Percentiles rank a stretch among this genome's conserved stretches.
Evolutionary conservation across 1,140 invertebrate genomes (phyloP).

Genomic region (Polypedilum pembai): DNA sequence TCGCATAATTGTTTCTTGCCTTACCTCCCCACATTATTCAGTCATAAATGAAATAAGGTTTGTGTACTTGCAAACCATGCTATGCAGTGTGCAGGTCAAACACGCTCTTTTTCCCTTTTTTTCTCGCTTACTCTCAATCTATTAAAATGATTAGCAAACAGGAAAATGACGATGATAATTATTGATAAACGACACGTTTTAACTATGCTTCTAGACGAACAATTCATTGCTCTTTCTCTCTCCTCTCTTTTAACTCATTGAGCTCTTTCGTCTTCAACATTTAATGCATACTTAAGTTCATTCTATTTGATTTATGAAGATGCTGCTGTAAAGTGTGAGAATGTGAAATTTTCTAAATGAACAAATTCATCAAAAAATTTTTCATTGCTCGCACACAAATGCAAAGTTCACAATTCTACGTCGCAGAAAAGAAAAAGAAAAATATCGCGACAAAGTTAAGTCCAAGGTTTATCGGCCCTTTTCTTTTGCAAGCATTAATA

Average conservation of each 20-base stretch:
- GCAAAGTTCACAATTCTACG: no score
- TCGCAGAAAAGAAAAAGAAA: no score
- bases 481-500: background rate
- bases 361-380: no score
- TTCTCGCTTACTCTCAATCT: slow-evolving; percentile 8
- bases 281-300: no score
- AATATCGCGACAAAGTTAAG: background rate
- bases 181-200: slow-evolving; percentile 23
- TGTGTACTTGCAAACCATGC: background rate
- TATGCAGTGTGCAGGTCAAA: slow-evolving; percentile 2
- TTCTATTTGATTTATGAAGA: no score
- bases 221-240: background rate
- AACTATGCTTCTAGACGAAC: slow-evolving; percentile 23
- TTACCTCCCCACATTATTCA: background rate
- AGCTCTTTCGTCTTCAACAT: no score
- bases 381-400: no score
- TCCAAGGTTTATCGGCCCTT: slow-evolving; percentile 10
- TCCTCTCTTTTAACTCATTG: background rate
- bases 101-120: background rate
- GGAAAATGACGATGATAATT: slow-evolving; percentile 16
- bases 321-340: no score
- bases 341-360: no score
- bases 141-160: slow-evolving; percentile 26
- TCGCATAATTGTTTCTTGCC: slow-evolving; percentile 3
- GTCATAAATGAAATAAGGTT: background rate